A percentile compares a stretch with the other conserved stretches of the same genome.
These are phyloP conservation scores for Aleiodes sp. DNA, from an alignment of 1,140 invertebrate species.

Conservation along the genomic window DNA sequence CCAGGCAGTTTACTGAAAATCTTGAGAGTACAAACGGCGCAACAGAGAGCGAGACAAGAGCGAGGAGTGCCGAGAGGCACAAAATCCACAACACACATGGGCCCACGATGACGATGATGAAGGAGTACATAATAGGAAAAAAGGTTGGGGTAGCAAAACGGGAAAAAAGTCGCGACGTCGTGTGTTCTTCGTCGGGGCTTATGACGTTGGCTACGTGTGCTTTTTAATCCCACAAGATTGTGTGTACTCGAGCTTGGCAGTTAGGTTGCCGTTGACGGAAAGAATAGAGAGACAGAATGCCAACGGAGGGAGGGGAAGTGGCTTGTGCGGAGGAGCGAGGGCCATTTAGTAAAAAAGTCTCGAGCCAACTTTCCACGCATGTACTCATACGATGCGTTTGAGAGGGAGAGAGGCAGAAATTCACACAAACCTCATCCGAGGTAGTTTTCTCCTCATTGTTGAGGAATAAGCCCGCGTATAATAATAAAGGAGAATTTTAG, in stretches of 20 bases:
- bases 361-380: conserved; percentile 43
- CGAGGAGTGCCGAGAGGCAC: conserved; percentile 19
- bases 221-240: conserved; percentile 62
- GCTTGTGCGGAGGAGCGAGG: conserved; percentile 39
- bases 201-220: conserved; percentile 37
- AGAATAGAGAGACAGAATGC: conserved; percentile 11
- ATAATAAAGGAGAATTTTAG: conserved; percentile 45
- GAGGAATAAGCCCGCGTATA: conserved; percentile 42
- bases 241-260: conserved; percentile 40
- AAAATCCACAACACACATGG: conserved; percentile 29
- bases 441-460: conserved; percentile 49
- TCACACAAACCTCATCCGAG: conserved; percentile 22
- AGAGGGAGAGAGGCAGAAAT: conserved; percentile 15
- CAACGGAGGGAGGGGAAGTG: not conserved
- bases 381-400: conserved; percentile 20
- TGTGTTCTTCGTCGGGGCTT: conserved; percentile 37
- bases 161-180: conserved; percentile 24
- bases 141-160: not conserved
- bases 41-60: not conserved
- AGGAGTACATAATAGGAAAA: conserved; percentile 18
- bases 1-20: conserved; percentile 13
- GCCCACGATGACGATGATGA: conserved; percentile 18
- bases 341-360: conserved; percentile 58
- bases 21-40: conserved; percentile 16
- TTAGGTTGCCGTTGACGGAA: conserved; percentile 27